Evolutionary conservation across 2,888 invertebrate genomes (phyloP), one percentile per base, ranked within the genome.

Genomic region (Drosophila greeni): DNA sequence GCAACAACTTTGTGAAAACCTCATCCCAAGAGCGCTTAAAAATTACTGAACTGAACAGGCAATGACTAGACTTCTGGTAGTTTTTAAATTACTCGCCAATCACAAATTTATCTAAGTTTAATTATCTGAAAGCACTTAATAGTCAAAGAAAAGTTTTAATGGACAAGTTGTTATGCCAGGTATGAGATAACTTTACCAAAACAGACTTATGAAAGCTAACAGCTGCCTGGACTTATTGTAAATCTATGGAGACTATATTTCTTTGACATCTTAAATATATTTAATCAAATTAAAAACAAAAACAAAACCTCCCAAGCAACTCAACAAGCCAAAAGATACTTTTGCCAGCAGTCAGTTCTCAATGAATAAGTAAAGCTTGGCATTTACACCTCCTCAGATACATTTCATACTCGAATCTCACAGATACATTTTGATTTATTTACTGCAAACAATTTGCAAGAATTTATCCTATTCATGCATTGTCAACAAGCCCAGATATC

Each of bases 401-500:
- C 39, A 33, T 40, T 47, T 37, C 18, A 26, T 14, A 20, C 52
- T 16, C 8, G 26, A 9, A 26, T 16, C n/a, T 6, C 29, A 59
- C 11, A 39, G 34, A 53, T 58, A 48, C 49, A 62, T 53, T 52
- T 60, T 33, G 23, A 67, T 76, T 65, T 67, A 60, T 59, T 52
- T 72, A 72, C 49, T 66, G 34, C 71, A 64, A 79, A 58, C 71
- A 74, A 67, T 74, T 74, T 59, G 72, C 75, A 65, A 62, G 53
- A 60, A 62, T 56, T 66, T 58, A 68, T 62, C 36, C 58, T 40
- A 70, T 66, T 78, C 48, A 73, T 62, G 61, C 74, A 47, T 47
- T 20, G 36, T 66, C 62, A 64, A 53, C 62, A 64, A 65, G 62
- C 60, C 60, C 54, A 66, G 34, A 54, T 64, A 60, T 39, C 56